Percentiles rank a stretch among this genome's conserved stretches.
These are phyloP conservation scores for Botia almorhae DNA, from an alignment of 2,797 vertebrate genomes.

Conservation along the genomic window DNA sequence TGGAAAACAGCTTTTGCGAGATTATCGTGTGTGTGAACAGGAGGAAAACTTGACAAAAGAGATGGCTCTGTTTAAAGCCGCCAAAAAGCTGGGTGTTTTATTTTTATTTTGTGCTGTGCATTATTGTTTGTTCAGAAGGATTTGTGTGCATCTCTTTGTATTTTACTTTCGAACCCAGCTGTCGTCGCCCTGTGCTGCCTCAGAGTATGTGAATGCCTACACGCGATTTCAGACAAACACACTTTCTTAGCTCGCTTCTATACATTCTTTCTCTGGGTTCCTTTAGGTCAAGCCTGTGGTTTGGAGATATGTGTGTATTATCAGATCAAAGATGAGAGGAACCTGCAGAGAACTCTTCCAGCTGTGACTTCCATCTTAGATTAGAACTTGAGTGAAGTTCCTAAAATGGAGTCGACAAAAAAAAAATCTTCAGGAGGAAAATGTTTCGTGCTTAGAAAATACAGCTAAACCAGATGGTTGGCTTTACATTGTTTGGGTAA, in stretches of 20 bases:
- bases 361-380: conserved; percentile 17
- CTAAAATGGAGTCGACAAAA: not conserved
- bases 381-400: conserved; percentile 26
- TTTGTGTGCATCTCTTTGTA: not conserved
- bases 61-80: conserved; percentile 41
- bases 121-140: conserved; percentile 30
- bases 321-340: conserved; percentile 48
- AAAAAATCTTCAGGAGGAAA: conserved; percentile 12
- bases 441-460: conserved; percentile 20
- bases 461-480: not conserved
- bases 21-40: conserved; percentile 54
- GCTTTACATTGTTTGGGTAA: not conserved
- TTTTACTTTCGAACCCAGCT: not conserved
- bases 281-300: conserved; percentile 25
- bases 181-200: no score
- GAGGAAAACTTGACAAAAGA: conserved; percentile 48
- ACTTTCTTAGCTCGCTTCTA: not conserved
- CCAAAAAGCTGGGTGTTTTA: conserved; percentile 11
- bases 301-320: conserved; percentile 44
- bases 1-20: conserved; percentile 54
- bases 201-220: not conserved
- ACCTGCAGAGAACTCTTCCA: not conserved
- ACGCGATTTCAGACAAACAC: conserved; percentile 5
- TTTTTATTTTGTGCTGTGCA: not conserved
- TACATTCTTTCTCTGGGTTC: not conserved